These are phyloP conservation scores for Acleris cristana DNA, from an alignment of 2,888 invertebrate genomes.

Conservation along the genomic window DNA sequence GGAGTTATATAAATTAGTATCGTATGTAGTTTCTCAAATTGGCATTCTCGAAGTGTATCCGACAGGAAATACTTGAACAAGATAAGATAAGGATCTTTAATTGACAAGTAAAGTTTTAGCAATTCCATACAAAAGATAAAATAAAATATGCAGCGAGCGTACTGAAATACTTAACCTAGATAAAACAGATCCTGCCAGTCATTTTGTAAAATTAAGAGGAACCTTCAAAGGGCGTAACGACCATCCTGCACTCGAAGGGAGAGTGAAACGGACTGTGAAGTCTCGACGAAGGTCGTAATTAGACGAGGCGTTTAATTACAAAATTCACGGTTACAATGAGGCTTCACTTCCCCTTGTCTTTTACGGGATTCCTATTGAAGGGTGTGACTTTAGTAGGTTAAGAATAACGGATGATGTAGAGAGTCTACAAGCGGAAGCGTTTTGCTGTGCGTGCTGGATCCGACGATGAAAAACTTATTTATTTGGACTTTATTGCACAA, in stretches of 20 bases:
- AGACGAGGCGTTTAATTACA: constrained; percentile 82
- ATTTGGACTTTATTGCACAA: no score
- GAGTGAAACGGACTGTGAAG: constrained; percentile 65
- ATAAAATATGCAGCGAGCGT: constrained; percentile 12
- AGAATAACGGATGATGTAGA: constrained; percentile 23
- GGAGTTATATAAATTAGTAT: no score
- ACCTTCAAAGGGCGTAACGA: constrained; percentile 28
- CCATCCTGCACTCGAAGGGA: constrained; percentile 57
- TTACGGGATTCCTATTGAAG: constrained; percentile 69
- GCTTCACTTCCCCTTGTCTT: constrained; percentile 77
- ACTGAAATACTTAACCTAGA: constrained; percentile 14
- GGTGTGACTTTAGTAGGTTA: constrained; percentile 33
- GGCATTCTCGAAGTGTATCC: no score
- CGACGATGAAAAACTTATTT: no score
- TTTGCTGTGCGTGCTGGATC: no score
- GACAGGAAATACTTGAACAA: no score
- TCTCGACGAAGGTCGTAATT: constrained; percentile 75
- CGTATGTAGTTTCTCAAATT: no score
- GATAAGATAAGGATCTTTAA: no score
- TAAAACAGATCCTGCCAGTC: constrained; percentile 26
- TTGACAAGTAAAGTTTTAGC: background rate
- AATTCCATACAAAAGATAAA: background rate
- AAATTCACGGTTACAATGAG: constrained; percentile 75
- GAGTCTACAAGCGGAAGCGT: constrained; percentile 12
- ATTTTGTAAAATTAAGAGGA: constrained; percentile 37